A percentile compares a stretch with the other conserved stretches of the same genome.
Evolutionary conservation across 2,797 vertebrate species (phyloP).

Genomic region (Streptopelia turtur): DNA sequence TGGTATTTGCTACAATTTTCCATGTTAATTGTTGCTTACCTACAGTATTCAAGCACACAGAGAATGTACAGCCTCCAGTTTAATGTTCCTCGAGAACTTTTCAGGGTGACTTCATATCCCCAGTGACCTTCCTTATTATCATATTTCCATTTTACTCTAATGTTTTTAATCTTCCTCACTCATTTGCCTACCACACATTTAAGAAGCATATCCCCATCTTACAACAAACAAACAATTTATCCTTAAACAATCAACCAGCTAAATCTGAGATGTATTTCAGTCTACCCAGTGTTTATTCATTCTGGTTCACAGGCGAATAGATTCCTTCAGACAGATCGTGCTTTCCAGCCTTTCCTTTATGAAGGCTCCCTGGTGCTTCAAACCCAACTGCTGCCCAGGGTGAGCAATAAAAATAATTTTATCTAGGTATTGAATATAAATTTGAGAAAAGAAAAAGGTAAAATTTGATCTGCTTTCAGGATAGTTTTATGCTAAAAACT

Average conservation of each 20-base stretch:
- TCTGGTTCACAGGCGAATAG: constrained; percentile 39
- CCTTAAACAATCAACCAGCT: background rate
- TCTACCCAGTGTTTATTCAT: background rate
- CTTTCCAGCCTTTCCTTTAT: constrained; percentile 36
- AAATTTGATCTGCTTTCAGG: background rate
- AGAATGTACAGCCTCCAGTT: background rate
- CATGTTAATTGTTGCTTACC: background rate
- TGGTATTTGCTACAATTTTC: background rate
- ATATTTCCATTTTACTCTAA: constrained; percentile 11
- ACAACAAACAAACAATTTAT: constrained; percentile 39
- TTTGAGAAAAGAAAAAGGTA: background rate
- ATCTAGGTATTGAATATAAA: background rate
- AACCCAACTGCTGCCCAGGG: background rate
- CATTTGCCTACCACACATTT: constrained; percentile 9
- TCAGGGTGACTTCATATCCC: background rate
- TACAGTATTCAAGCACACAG: background rate
- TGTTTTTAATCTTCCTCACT: background rate
- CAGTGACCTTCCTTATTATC: background rate
- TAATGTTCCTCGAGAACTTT: background rate
- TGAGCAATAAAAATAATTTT: background rate
- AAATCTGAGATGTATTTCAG: constrained; percentile 28
- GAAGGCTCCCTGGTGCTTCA: background rate
- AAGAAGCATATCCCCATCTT: background rate
- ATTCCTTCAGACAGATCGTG: constrained; percentile 12
- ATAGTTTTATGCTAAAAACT: background rate